phyloP scores from a whole-genome alignment of 37 sponge, comb jelly and placozoan species.

The Aplysina aerophoba region DNA sequence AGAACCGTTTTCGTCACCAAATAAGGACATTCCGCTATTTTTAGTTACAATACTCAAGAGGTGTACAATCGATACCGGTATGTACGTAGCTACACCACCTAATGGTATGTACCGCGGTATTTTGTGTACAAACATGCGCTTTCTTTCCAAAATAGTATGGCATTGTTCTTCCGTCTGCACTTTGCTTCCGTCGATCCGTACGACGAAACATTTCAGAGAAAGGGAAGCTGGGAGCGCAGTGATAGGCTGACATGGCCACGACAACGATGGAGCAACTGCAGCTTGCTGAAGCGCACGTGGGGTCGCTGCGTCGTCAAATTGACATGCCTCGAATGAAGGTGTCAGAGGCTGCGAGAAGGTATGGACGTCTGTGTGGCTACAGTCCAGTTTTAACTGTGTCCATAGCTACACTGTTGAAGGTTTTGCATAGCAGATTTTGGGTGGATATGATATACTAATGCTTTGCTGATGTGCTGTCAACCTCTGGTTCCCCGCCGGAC shows the following conservation, averaged over 20 bases:
- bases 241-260: slow-evolving; percentile 34
- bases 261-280: slow-evolving; percentile 19
- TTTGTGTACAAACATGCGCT: neutral
- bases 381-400: too few relatives aligned
- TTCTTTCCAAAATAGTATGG: neutral
- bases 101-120: too few relatives aligned
- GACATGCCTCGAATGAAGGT: slow-evolving; percentile 61
- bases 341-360: slow-evolving; percentile 69
- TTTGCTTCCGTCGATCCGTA: neutral
- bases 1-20: too few relatives aligned
- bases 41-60: slow-evolving; percentile 30
- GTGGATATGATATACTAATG: too few relatives aligned
- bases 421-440: too few relatives aligned
- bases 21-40: slow-evolving; percentile 60
- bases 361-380: too few relatives aligned
- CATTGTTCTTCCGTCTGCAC: neutral
- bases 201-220: neutral
- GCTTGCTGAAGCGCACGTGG: slow-evolving; percentile 42
- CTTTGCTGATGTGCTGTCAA: too few relatives aligned
- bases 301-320: slow-evolving; percentile 66
- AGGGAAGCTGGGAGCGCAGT: neutral
- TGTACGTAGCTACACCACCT: neutral
- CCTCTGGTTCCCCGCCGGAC: too few relatives aligned
- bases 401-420: too few relatives aligned
- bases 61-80: neutral